These are phyloP conservation scores for Enhydra lutris DNA, from an alignment of 2,113 vertebrate species.

Conservation along the genomic window DNA sequence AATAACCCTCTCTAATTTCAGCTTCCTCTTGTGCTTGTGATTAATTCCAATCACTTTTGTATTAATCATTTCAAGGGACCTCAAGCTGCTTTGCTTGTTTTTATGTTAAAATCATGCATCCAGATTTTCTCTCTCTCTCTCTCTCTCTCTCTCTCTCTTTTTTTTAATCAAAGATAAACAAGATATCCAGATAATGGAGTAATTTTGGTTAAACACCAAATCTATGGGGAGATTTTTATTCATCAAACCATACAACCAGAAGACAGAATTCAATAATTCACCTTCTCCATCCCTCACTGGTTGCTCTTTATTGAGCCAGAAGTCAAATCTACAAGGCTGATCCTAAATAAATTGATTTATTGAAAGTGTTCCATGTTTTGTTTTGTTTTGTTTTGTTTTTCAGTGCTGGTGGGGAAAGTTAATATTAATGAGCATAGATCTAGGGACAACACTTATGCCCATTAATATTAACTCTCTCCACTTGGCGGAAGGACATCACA, in stretches of 20 bases:
- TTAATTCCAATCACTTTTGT: constrained; percentile 61
- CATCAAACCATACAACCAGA: background rate
- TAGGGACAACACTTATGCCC: background rate
- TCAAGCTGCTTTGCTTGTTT: constrained; percentile 51
- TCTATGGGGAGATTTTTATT: background rate
- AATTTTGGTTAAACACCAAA: background rate
- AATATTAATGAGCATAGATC: background rate
- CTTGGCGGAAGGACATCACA: background rate
- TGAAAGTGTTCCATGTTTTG: background rate
- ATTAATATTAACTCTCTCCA: background rate
- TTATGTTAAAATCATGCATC: constrained; percentile 38
- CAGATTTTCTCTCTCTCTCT: background rate
- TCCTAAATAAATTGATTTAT: background rate
- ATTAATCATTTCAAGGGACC: constrained; percentile 31
- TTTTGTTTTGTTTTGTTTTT: background rate
- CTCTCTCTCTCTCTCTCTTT: too few relatives aligned
- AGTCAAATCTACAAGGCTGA: background rate
- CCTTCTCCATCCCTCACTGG: background rate
- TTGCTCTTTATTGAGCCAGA: background rate
- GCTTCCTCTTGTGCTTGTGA: constrained; percentile 54
- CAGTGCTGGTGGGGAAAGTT: background rate
- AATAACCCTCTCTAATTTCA: constrained; percentile 40
- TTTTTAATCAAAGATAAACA: background rate
- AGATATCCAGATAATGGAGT: background rate
- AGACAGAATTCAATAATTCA: background rate